These are phyloP conservation scores for Ianthella basta DNA, from an alignment of 37 sponge, comb jelly and placozoan species.

Conservation along the genomic window DNA sequence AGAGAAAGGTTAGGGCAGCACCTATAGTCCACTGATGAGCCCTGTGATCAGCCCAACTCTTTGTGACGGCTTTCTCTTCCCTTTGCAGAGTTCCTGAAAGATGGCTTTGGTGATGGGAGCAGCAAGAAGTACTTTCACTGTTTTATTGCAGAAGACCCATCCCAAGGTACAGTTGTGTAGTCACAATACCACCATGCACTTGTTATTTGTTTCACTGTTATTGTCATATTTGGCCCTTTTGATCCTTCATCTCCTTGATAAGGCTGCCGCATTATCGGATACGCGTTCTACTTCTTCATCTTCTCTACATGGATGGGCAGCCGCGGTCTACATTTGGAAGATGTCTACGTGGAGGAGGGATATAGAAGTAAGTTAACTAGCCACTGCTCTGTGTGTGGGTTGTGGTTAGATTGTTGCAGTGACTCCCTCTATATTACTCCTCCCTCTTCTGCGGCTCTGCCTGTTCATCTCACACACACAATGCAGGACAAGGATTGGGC, in stretches of 20 bases:
- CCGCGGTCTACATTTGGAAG: slow-evolving; percentile 47
- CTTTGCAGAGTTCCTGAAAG: neutral
- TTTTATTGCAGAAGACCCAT: too few relatives aligned
- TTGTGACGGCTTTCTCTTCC: neutral
- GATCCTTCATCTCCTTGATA: neutral
- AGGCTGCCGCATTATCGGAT: neutral
- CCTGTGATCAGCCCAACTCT: neutral
- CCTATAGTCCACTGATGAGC: neutral
- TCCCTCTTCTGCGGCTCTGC: neutral
- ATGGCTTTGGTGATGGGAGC: neutral
- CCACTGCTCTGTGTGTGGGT: too few relatives aligned
- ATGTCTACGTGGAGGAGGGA: slow-evolving; percentile 49
- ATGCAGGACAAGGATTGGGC: neutral
- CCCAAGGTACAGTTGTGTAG: neutral
- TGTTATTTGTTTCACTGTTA: too few relatives aligned
- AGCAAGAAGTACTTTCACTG: too few relatives aligned
- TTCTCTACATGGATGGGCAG: slow-evolving; percentile 53
- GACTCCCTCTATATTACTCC: neutral
- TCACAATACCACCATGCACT: neutral
- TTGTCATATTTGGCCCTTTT: too few relatives aligned
- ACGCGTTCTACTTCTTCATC: slow-evolving; percentile 39
- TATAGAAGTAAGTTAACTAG: slow-evolving; percentile 34
- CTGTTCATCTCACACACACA: neutral
- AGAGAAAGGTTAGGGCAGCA: slow-evolving; percentile 1
- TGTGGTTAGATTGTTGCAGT: neutral